These are phyloP conservation scores for Cacajao melanocephalus DNA, from an alignment of 2,797 vertebrate genomes.

Conservation along the genomic window DNA sequence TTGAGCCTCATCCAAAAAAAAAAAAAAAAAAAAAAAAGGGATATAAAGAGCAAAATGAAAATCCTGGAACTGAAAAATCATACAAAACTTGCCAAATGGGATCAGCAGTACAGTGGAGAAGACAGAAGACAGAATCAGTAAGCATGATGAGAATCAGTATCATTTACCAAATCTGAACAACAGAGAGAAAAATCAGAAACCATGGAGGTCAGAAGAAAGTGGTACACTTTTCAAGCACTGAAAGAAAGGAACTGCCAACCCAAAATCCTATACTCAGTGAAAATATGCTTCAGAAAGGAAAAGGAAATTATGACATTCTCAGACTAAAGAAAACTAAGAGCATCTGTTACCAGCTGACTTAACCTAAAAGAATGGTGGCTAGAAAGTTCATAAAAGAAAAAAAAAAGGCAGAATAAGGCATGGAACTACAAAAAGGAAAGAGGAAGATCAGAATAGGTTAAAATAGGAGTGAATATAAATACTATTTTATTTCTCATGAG, in stretches of 20 bases:
- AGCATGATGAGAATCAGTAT: background rate
- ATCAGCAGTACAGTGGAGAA: background rate
- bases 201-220: background rate
- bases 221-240: too few relatives aligned
- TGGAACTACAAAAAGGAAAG: background rate
- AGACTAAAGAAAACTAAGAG: background rate
- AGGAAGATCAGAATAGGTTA: background rate
- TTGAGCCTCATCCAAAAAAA: background rate
- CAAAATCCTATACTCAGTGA: background rate
- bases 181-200: background rate
- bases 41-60: background rate
- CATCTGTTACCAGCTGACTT: background rate
- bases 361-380: background rate
- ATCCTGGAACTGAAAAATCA: background rate
- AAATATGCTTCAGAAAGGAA: background rate
- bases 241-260: background rate
- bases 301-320: background rate
- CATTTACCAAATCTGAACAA: background rate
- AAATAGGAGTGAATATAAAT: background rate
- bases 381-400: background rate
- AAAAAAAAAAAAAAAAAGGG: background rate
- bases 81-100: background rate
- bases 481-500: background rate
- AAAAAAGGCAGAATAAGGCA: background rate
- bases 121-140: background rate